Evolutionary conservation across 23 tunicate species (phyloP).

Genomic region (Corella eumyota): DNA sequence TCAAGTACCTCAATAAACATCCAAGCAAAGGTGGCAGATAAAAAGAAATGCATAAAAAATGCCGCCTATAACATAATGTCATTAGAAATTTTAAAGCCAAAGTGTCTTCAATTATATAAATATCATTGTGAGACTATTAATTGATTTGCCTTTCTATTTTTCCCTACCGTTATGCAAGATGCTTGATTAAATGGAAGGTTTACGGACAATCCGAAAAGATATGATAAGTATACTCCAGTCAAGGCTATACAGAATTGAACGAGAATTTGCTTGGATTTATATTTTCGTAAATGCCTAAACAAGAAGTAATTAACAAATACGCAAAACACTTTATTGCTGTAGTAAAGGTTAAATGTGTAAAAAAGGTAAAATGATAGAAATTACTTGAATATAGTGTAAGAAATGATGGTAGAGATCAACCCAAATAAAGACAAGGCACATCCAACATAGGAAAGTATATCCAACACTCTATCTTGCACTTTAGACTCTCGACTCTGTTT

Average conservation of each 20-base stretch:
- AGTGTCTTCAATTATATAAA: not conserved
- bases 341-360: not conserved
- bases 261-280: conserved; percentile 64
- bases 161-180: conserved; percentile 69
- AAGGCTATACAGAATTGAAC: conserved; percentile 59
- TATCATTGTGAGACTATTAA: not conserved
- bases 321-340: too few relatives aligned
- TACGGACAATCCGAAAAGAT: conserved; percentile 49
- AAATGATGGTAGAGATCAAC: conserved; percentile 31
- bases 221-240: conserved; percentile 48
- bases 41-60: conserved; percentile 69
- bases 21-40: conserved; percentile 63
- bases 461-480: conserved; percentile 45
- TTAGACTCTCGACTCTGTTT: conserved; percentile 47
- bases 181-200: conserved; percentile 34
- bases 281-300: conserved; percentile 45
- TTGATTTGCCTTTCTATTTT: not conserved
- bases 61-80: conserved; percentile 41
- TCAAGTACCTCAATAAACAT: conserved; percentile 78
- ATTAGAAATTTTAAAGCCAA: not conserved
- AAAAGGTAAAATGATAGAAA: not conserved
- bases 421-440: conserved; percentile 53
- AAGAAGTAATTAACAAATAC: not conserved
- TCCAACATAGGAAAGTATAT: conserved; percentile 47
- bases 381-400: conserved; percentile 71